Conservation (phyloP, 1,140 invertebrate species). For the Steinernema feltiae region DNA sequence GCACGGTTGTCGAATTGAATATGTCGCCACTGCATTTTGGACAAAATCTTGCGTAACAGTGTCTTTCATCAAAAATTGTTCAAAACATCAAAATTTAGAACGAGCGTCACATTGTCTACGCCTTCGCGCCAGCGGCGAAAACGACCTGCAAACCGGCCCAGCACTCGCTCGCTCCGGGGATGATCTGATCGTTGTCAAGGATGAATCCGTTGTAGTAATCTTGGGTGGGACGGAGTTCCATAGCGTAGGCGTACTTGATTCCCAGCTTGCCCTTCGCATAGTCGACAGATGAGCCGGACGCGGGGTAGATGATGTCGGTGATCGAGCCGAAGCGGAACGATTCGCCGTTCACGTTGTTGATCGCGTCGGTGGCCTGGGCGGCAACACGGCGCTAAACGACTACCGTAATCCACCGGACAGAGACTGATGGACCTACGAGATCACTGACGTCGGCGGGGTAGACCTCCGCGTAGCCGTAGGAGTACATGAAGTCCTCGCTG, state of each 20-base stretch:
- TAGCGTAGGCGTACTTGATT: slow-evolving; percentile 29
- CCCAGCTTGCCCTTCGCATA: slow-evolving; percentile 25
- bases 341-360: slow-evolving; percentile 25
- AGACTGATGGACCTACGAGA: too few relatives aligned
- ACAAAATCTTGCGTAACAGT: too few relatives aligned
- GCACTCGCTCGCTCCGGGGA: slow-evolving; percentile 27
- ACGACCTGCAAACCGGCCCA: slow-evolving; percentile 36
- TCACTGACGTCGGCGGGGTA: slow-evolving; percentile 28
- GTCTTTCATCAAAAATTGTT: too few relatives aligned
- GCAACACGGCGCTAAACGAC: not conserved
- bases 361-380: slow-evolving; percentile 1
- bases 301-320: slow-evolving; percentile 27
- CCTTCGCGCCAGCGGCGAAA: not conserved
- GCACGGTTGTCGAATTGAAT: too few relatives aligned
- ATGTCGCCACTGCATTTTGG: too few relatives aligned
- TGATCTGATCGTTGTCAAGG: slow-evolving; percentile 19
- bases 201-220: slow-evolving; percentile 27
- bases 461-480: slow-evolving; percentile 27
- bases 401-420: too few relatives aligned
- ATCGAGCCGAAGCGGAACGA: slow-evolving; percentile 19
- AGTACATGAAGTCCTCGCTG: slow-evolving; percentile 34
- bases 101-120: too few relatives aligned
- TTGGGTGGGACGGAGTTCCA: slow-evolving; percentile 31
- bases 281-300: slow-evolving; percentile 33
- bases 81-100: not conserved